Evolutionary conservation across 2,797 vertebrate genomes (phyloP), one percentile per base, ranked within the genome.

Genomic region (Alcedo quadribrachys): DNA sequence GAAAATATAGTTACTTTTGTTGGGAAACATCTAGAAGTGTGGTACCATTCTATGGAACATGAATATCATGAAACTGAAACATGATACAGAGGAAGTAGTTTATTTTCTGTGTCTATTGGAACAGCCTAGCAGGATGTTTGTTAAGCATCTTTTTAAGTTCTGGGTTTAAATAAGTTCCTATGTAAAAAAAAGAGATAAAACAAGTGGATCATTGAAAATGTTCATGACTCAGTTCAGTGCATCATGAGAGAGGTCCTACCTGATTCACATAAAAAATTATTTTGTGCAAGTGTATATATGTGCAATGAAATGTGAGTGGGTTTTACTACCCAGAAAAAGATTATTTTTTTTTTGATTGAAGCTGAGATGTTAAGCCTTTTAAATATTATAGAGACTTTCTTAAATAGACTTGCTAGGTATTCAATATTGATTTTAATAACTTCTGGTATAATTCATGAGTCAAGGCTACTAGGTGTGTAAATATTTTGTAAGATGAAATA

Each of bases 81-180:
- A 54, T 90, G 63, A 73, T 25, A 79, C 25, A 42, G 45, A 60
- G 18, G 60, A 62, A 69, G 35, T 25, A 75, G 50, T 46, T 80
- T 6, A 45, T 94, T 85, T 82, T 75, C 43, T 94, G 68, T 3
- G 63, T 85, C 17, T 86, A 19, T 28, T 82, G 61, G 65, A 89
- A 58, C 58, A 82, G 15, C 17, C 20, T 67, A 67, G 73, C 20
- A 65, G 57, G 8, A 10, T 84, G 50, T 89, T 91, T 84, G 50
- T 89, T 91, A 89, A 89, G 63, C 45, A 63, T 83, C 50, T 75
- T 55, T 71, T 81, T 73, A 81, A 69, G 10, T 76, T 83, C 40
- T 60, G 48, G 25, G 24, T 63, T 87, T 48, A 89, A 92, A 83
- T 60, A 2, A 89, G 30, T 91, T 91, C 11, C n/a, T 84, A 54